Conservation (phyloP, 30 jellyfish, hydroid and myxozoan species). For the Aurelia coerulea region DNA sequence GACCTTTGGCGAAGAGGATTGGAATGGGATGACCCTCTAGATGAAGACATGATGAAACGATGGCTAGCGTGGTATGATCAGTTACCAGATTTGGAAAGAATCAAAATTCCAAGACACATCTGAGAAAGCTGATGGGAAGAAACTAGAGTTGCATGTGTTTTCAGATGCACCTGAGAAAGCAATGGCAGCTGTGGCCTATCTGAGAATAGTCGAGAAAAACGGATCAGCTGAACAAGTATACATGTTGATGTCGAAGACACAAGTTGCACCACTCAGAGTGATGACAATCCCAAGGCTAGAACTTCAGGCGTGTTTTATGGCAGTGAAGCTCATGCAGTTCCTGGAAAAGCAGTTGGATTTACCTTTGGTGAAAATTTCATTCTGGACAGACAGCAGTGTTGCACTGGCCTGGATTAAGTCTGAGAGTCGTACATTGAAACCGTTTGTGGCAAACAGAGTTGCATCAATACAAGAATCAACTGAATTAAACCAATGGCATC, state of each 20-base stretch:
- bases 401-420: slow-evolving; percentile 6
- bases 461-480: slow-evolving; percentile 46
- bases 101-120: slow-evolving; percentile 39
- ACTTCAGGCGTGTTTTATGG: slow-evolving; percentile 50
- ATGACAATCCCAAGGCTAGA: slow-evolving; percentile 56
- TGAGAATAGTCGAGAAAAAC: slow-evolving; percentile 15
- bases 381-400: slow-evolving; percentile 59
- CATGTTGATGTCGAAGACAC: slow-evolving; percentile 54
- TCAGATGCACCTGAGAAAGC: slow-evolving; percentile 70
- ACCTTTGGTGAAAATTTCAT: slow-evolving; percentile 17
- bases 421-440: slow-evolving; percentile 17
- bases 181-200: slow-evolving; percentile 56
- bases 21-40: slow-evolving; percentile 52
- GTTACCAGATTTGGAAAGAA: slow-evolving; percentile 29
- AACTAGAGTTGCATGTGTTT: slow-evolving; percentile 49
- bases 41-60: slow-evolving; percentile 23
- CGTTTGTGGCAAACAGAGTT: slow-evolving; percentile 68
- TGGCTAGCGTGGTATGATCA: slow-evolving; percentile 47
- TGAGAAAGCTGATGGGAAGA: slow-evolving; percentile 29
- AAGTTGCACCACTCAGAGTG: neutral
- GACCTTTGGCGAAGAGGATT: slow-evolving; percentile 44
- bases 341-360: slow-evolving; percentile 10
- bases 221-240: slow-evolving; percentile 32
- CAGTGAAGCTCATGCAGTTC: slow-evolving; percentile 35
- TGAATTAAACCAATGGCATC: slow-evolving; percentile 43